Conservation (phyloP, 1,140 invertebrate species). For the Macrobrachium rosenbergii region DNA sequence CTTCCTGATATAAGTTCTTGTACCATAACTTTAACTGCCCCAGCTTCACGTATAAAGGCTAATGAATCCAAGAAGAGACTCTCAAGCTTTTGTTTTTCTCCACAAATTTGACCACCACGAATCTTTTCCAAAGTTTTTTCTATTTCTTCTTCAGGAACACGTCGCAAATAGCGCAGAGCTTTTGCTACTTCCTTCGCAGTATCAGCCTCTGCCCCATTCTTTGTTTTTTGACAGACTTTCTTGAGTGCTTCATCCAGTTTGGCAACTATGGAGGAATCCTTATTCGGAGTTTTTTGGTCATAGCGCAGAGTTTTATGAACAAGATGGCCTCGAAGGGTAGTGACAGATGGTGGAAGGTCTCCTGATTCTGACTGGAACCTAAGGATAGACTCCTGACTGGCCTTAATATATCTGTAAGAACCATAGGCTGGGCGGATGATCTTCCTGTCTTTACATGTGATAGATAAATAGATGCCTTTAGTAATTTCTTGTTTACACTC, state of each 20-base stretch:
- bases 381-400: slow-evolving; percentile 19
- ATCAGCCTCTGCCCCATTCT: not conserved
- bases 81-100: not conserved
- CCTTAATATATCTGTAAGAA: slow-evolving; percentile 14
- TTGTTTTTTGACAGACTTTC: slow-evolving; percentile 1
- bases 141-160: not conserved
- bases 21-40: slow-evolving; percentile 14
- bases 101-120: not conserved
- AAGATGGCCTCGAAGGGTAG: not conserved
- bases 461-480: slow-evolving; percentile 13
- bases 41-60: not conserved
- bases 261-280: not conserved
- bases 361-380: slow-evolving; percentile 20
- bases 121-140: not conserved
- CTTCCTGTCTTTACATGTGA: slow-evolving; percentile 31
- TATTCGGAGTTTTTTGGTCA: not conserved
- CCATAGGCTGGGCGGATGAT: slow-evolving; percentile 27
- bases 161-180: not conserved
- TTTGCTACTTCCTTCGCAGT: not conserved
- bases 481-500: slow-evolving; percentile 4
- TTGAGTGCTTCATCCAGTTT: not conserved
- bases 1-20: not conserved
- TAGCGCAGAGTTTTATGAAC: not conserved
- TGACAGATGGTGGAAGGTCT: not conserved
- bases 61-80: slow-evolving; percentile 4